Conservation (phyloP, 2,797 vertebrate species). For the Muraenolepis orangiensis region DNA sequence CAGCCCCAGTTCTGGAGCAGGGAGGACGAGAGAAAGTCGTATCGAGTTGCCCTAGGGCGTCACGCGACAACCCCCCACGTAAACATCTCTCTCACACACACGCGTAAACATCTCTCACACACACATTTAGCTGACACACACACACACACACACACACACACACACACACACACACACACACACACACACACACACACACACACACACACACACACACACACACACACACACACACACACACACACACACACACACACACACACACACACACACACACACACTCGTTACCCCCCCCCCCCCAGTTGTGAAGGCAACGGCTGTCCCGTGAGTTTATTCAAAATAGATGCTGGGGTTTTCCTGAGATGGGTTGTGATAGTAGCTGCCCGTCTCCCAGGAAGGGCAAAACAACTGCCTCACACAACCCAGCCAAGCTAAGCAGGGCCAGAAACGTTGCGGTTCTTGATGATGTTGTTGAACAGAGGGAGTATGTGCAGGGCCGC, state of each 20-base stretch:
- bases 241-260: conserved; percentile 6
- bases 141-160: conserved; percentile 1
- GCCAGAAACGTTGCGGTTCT: too few relatives aligned
- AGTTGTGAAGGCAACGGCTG: conserved; percentile 33
- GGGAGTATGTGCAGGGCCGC: too few relatives aligned
- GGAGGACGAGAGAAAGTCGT: conserved; percentile 53
- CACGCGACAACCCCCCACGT: not conserved
- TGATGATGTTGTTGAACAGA: too few relatives aligned
- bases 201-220: not conserved
- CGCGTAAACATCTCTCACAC: not conserved
- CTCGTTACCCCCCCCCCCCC: too few relatives aligned
- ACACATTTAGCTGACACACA: not conserved
- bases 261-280: not conserved
- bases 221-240: not conserved
- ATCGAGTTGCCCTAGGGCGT: conserved; percentile 43
- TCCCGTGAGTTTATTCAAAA: not conserved
- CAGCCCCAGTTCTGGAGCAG: conserved; percentile 46
- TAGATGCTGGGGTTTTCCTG: not conserved
- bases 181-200: not conserved
- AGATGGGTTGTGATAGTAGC: too few relatives aligned
- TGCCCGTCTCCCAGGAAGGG: too few relatives aligned
- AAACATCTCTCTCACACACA: too few relatives aligned
- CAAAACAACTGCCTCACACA: too few relatives aligned
- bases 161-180: not conserved
- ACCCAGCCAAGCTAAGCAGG: too few relatives aligned